These are phyloP conservation scores for Xiphophorus birchmanni DNA, from an alignment of 2,797 vertebrate species.

Conservation along the genomic window DNA sequence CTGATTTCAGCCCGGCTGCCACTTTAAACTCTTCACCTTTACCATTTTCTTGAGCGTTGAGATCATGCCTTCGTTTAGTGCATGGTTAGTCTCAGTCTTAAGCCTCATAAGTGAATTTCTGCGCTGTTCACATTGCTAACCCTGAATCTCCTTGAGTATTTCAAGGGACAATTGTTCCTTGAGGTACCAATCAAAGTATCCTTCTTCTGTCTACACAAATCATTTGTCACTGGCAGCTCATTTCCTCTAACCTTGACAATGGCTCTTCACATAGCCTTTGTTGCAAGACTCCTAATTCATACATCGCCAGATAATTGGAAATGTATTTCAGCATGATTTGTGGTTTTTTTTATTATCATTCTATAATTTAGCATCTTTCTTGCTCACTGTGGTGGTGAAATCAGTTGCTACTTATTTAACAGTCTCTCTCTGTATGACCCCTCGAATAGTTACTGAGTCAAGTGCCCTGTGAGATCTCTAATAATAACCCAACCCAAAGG, in stretches of 20 bases:
- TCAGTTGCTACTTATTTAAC: conserved; percentile 44
- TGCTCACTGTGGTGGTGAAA: conserved; percentile 17
- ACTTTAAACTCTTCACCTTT: conserved; percentile 83
- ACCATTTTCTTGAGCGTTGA: conserved; percentile 70
- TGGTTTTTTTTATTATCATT: neutral
- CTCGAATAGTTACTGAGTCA: conserved; percentile 74
- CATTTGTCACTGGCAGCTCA: neutral
- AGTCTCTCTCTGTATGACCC: conserved; percentile 57
- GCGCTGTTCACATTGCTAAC: neutral
- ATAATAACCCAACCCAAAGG: conserved; percentile 73
- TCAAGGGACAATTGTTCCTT: conserved; percentile 7
- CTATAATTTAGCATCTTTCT: neutral
- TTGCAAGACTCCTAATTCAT: neutral
- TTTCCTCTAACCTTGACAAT: conserved; percentile 24
- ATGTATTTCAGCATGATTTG: neutral
- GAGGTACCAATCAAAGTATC: conserved; percentile 18
- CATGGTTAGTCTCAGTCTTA: conserved; percentile 15
- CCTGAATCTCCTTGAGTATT: neutral
- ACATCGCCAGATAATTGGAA: neutral
- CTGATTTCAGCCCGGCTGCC: conserved; percentile 57
- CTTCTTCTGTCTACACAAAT: conserved; percentile 1
- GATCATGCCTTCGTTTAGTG: conserved; percentile 58
- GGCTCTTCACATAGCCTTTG: conserved; percentile 3
- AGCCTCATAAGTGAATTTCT: neutral
- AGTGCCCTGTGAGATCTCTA: conserved; percentile 67